Evolutionary conservation across 2,113 vertebrate species (phyloP).

Genomic region (Anoura caudifer): DNA sequence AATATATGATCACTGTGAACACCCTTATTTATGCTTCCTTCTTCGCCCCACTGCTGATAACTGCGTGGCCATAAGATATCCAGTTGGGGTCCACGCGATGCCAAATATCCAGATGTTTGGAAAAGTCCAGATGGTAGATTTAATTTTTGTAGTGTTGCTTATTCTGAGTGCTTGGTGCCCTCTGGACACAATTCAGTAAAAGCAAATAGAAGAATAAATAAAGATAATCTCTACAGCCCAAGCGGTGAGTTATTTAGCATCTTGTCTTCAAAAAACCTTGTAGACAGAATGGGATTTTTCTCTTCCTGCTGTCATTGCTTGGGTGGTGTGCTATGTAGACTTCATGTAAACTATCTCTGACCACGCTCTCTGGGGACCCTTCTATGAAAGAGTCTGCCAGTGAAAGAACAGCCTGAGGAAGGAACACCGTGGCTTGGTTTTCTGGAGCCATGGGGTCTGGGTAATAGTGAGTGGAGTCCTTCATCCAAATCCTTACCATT

Average conservation of each 20-base stretch:
- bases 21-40: not conserved
- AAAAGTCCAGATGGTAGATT: constrained; percentile 29
- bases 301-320: not conserved
- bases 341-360: not conserved
- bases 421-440: not conserved
- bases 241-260: not conserved
- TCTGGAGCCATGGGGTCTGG: not conserved
- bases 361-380: not conserved
- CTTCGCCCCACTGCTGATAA: not conserved
- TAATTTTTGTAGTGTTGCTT: not conserved
- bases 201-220: constrained; percentile 23
- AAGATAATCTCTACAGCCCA: not conserved
- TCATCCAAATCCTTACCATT: not conserved
- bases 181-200: not conserved
- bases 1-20: rapidly evolving
- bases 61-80: not conserved
- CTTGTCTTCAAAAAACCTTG: not conserved
- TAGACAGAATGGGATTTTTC: not conserved
- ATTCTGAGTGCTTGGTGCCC: not conserved
- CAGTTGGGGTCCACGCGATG: not conserved
- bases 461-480: not conserved
- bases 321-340: not conserved
- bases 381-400: not conserved
- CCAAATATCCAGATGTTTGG: constrained; percentile 23
- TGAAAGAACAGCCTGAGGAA: not conserved